Base-by-base conservation (phyloP, 2,888 invertebrate genomes). In the Hydraecia micacea region DNA sequence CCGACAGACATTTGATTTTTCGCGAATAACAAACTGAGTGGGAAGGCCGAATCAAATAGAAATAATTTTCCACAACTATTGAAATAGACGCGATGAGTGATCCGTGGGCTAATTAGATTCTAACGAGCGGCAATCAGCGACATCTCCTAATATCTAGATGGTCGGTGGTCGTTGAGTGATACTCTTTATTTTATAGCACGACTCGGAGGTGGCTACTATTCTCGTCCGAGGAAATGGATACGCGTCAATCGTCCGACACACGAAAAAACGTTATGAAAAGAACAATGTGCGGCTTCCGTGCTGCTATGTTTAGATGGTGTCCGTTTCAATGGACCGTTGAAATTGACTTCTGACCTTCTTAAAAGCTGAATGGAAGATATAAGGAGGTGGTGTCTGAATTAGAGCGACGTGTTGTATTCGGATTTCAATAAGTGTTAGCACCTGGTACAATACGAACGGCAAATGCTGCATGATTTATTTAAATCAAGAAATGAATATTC, bases 81-180 rank as follows among this genome's bases (percentile, higher is more conserved):
- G 90, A 95, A 95, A 96, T 94, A 95, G 95, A 93, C 90, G 91
- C 91, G 96, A 77, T 94, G 96, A 97, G 93, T 94, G 96, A 97
- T 95, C 93, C 92, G 90, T 93, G 94, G 92, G 95, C 96, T 97
- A 96, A 97, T 97, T 96, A 96, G 95, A 93, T 93, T 92, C 96
- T 96, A 97, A 97, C 95, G 96, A 96, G 92, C 95, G 92, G 93
- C 91, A 93, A 96, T 96, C 94, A 92, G 94, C 95, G 93, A 93
- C 95, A 95, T 95, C 86, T 75, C 71, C 93, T 93, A 94, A 94
- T 95, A 95, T 94, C 91, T 93, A 94, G 94, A 95, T 95, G 95
- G 92, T 88, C 92, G 93, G 87, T 91, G 83, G 85, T 83, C 89
- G 96, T 92, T 92, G 96, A 96, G 90, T 94, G 96, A 96, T 94